Base-by-base conservation (phyloP, 2,113 vertebrate species). In the Reinhardtius hippoglossoides region DNA sequence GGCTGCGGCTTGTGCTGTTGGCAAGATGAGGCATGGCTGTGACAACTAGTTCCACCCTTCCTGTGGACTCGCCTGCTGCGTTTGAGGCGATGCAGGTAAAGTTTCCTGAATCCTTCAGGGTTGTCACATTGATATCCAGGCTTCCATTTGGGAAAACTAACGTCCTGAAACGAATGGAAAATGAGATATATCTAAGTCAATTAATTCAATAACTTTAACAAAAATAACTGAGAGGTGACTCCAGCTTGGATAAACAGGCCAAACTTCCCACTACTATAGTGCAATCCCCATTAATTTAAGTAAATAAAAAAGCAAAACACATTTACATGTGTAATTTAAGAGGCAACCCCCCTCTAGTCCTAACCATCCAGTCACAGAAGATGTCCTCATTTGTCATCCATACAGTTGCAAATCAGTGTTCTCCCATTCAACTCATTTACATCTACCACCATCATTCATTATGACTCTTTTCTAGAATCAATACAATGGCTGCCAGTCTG, bases 1-100 rank as follows among this genome's bases (percentile, higher is more conserved):
- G 95, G 0, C 95, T 94, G 5, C 95, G 97, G 78, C 95, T 95
- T 27, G 96, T 98, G 90, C 96, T 96, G 87, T 99, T 99, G 18
- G 95, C 95, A 24, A 97, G 61, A 87, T 95, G 95, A 0, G 94
- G 96, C 2, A 95, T 94, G 0, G 95, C 94, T 0, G 83, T 93
- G 20, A 99, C 93, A 0, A 94, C 82, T 9, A 99, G 85, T 65
- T 98, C 96, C 1, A 98, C 96, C 0, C 95, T 93, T 0, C 96
- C 97, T 0, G 97, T 97, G 0, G 97, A 97, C 66, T 99, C 98
- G 0, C 97, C 97, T 0, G 97, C 97, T 0, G 98, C 96, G 0
- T 99, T 99, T 1, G 98, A 98, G 0, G 98, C 98, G 1, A 99
- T 98, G 87, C 97, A 99, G 0, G 97, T 98, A 31, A 97, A 99